Evolutionary conservation across 2,113 vertebrate genomes (phyloP), one percentile per base, ranked within the genome.

Genomic region (Caranx ignobilis): DNA sequence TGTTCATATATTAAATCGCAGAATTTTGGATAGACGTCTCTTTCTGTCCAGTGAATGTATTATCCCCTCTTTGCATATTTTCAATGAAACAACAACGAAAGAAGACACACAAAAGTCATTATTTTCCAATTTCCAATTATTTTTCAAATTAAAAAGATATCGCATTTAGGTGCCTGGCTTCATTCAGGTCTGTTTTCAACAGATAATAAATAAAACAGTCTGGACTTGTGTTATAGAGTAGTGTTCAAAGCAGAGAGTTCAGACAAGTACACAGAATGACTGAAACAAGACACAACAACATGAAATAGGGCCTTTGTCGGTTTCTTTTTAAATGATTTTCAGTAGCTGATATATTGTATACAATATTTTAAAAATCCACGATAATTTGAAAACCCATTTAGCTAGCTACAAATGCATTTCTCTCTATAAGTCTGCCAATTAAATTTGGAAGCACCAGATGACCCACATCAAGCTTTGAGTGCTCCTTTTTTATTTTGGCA

Each of bases 1-100:
- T 75, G 18, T 61, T 78, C 66, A 76, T 55, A 48, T 78, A 48
- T 61, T 26, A 26, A 71, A 81, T 82, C 66, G 65, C n/a, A 71
- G 45, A 50, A 81, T 83, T 63, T 75, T 11, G 60, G 65, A 65
- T 31, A 70, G 48, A 77, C 2, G 3, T 73, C 54, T 43, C 54
- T 65, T 47, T 10, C 31, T 71, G n/a, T 61, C 47, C 37, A 57
- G 8, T 75, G 74, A 59, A 34, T 85, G 48, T 60, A 75, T 54
- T 39, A 69, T 73, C 12, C 12, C 47, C 57, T 57, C 56, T 61
- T 37, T 69, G 56, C 11, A 70, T 35, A 79, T 79, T 82, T 70
- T 4, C 31, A 80, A 26, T 26, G 26, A 26, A 26, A 26, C 26
- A 71, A 77, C 35, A 59, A 37, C 59, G 34, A 75, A 55, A 65